Base-by-base conservation (phyloP, 1,140 invertebrate species). In the Danaus plexippus region DNA sequence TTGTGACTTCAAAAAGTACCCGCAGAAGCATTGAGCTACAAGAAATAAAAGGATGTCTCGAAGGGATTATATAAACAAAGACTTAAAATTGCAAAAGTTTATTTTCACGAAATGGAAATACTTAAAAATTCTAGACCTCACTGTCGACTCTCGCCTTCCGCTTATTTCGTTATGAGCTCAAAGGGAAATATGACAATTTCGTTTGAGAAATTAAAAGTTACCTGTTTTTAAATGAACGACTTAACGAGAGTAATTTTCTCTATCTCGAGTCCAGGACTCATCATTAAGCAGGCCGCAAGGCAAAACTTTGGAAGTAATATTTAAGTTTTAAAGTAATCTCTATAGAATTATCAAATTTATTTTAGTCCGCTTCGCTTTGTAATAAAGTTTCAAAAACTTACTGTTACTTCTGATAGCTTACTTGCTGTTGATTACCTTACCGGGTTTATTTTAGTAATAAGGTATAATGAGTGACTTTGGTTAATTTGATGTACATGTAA, bases 141-240 rank as follows among this genome's bases (percentile, higher is more conserved):
- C 69, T 61, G 60, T 51, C 41, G 53, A 46, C 54, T 49, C 63
- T 69, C 65, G 44, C 71, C 71, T 69, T 65, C 62, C 61, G 52
- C 66, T 72, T 63, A 76, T 74, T 82, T 74, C 59, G 73, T 79
- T 78, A 75, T 43, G 32, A 57, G 63, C 67, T 80, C 76, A 83
- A 83, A 78, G 71, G 71, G 67, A 83, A 79, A 80, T 80, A 82
- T 80, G 75, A 73, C 73, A 77, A 80, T 74, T 80, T 71, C 59
- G 68, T 75, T 80, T 77, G 69, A 65, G 49, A 59, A 75, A 75
- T 84, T 81, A 77, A 80, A 83, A 79, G 71, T 75, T 80, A 80
- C 77, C 73, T 79, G 71, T 66, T 64, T 67, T 71, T 63, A 75
- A 66, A 77, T 73, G 75, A 75, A 73, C 59, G 65, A 67, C 65